Conservation (phyloP, 2,888 invertebrate species). For the Mimumesa dahlbomi region DNA sequence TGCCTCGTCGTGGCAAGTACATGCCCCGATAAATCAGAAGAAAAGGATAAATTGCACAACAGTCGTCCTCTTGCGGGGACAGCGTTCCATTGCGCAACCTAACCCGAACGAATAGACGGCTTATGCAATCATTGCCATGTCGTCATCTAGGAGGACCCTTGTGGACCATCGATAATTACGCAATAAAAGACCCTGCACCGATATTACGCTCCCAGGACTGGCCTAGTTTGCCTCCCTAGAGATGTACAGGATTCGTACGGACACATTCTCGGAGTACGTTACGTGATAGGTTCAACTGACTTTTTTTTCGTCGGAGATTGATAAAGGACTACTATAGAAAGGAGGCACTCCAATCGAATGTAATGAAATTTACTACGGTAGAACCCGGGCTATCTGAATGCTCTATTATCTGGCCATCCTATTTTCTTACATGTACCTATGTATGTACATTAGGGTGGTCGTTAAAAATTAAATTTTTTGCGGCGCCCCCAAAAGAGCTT, state of each 20-base stretch:
- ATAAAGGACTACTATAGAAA: too few relatives aligned
- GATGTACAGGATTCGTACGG: background rate
- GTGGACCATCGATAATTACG: conserved; percentile 38
- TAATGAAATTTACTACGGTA: too few relatives aligned
- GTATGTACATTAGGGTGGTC: too few relatives aligned
- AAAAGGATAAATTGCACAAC: conserved; percentile 24
- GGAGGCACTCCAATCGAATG: background rate
- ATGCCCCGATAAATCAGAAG: conserved; percentile 3
- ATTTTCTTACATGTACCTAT: too few relatives aligned
- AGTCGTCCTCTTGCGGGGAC: conserved; percentile 8
- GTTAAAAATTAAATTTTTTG: too few relatives aligned
- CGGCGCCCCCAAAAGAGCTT: too few relatives aligned
- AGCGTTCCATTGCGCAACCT: conserved; percentile 31
- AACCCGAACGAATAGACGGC: conserved; percentile 18
- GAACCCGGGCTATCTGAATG: too few relatives aligned
- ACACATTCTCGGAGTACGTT: too few relatives aligned
- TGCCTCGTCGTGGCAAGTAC: conserved; percentile 3
- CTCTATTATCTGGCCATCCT: too few relatives aligned
- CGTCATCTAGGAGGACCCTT: conserved; percentile 8
- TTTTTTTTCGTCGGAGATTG: too few relatives aligned
- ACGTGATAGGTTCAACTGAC: too few relatives aligned
- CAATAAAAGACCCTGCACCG: conserved; percentile 29
- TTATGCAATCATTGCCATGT: conserved; percentile 15
- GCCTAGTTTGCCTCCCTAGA: conserved; percentile 30
- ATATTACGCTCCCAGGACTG: conserved; percentile 31